Base-by-base conservation (phyloP, 2,113 vertebrate genomes). In the Hydrolagus affinis region DNA sequence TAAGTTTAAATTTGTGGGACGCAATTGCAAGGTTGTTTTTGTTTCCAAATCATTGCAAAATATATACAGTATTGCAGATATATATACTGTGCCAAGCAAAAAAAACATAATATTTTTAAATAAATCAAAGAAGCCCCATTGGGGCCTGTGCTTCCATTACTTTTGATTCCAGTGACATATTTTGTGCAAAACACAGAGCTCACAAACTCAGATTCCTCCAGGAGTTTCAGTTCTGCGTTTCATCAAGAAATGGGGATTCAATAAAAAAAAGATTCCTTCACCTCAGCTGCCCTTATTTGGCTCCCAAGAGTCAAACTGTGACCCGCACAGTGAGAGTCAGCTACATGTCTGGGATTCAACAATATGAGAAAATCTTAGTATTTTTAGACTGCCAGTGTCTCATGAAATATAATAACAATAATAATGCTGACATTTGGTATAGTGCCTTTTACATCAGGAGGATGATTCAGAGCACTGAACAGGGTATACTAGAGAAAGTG, bases 171-270 rank as follows among this genome's bases (percentile, higher is more conserved):
- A 28, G n/a, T 62, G 56, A 56, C 64, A 64, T 9, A 21, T 68
- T 83, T 66, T 62, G 66, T 19, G 15, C 15, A 59, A 30, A 78
- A 15, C 21, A 78, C 57, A 19, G 32, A 23, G 11, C 21, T 60
- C 75, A 25, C 19, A 77, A n/a, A 77, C n/a, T 4, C 10, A 28
- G 19, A 62, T 66, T 83, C 62, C 25, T 32, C 3, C n/a, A 60
- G 78, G 66, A 15, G 30, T 23, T 78, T 78, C 30, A 66, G 60
- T 83, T 83, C 60, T 68, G 78, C 59, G 23, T 83, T 83, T 7
- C 23, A 66, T 64, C 23, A 59, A 77, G 23, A 23, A 83, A 25
- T 32, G 25, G 62, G 57, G 23, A 25, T 12, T 64, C 10, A 59
- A 77, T 59, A 62, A 80, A 28, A 80, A 57, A 1, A 80, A 28